Evolutionary conservation across 2,113 vertebrate species (phyloP), one percentile per base, ranked within the genome.

Genomic region (Junco hyemalis): DNA sequence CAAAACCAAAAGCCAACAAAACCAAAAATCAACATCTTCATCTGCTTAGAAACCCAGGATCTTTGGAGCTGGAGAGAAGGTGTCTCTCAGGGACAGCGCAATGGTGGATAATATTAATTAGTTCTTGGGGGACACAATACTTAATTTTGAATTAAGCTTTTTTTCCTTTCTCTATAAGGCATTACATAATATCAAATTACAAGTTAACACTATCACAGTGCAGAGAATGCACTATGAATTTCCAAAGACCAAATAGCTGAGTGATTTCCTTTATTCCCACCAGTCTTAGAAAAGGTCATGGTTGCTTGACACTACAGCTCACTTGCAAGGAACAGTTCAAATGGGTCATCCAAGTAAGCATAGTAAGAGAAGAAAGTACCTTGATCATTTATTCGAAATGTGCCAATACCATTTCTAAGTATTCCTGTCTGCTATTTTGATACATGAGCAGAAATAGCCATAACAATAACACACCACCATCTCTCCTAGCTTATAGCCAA

Each of bases 391-490:
- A 77, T 82, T 64, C 76, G 33, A 90, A 84, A 73, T 36, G 33
- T 81, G 38, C 72, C 82, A 73, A 23, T 81, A 73, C 48, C 4
- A 40, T 78, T 95, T 81, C 81, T 80, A 7, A 1, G 1, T 60
- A 72, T 85, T 93, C 92, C 51, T 87, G 54, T 91, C 64, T 79
- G 86, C 25, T 90, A 53, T 73, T 90, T 68, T 15, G 23, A 56
- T 91, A 50, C 18, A 70, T 17, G 8, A n/a, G 38, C 78, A 92
- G 84, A 87, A 78, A 65, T 92, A 96, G 95, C 79, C 88, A 95
- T 96, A 96, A 96, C 64, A 96, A 93, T 84, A 95, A 86, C 56
- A 91, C 21, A 69, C 6, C 7, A 2, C 33, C 84, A 93, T 45
- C 36, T 60, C 69, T 64, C 51, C 42, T 47, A 90, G 42, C 18